Evolutionary conservation across 1,140 invertebrate genomes (phyloP).

Genomic region (Ganaspis sp.): DNA sequence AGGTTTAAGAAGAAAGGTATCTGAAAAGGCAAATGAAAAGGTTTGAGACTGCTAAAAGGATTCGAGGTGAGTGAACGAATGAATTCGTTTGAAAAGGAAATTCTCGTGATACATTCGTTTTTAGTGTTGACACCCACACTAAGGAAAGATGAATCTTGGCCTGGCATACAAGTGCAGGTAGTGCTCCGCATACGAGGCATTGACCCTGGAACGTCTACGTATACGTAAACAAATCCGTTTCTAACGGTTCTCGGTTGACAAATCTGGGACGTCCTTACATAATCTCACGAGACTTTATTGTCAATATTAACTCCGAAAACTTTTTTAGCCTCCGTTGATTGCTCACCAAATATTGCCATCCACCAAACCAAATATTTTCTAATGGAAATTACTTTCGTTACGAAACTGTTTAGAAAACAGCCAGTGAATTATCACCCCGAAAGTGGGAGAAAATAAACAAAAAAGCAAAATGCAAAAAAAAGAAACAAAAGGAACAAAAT

Average conservation of each 20-base stretch:
- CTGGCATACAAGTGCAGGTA: constrained; percentile 46
- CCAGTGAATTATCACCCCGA: too few species aligned
- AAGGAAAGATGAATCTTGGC: constrained; percentile 53
- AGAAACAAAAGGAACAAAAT: too few species aligned
- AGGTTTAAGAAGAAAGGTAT: neutral
- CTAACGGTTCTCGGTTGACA: constrained; percentile 62
- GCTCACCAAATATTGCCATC: neutral
- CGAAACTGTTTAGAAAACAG: too few species aligned
- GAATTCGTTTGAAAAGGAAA: constrained; percentile 71
- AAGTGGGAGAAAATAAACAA: too few species aligned
- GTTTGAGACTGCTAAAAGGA: neutral
- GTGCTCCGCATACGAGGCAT: constrained; percentile 72
- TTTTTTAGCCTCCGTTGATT: constrained; percentile 37
- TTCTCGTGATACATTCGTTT: constrained; percentile 74
- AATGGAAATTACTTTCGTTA: neutral
- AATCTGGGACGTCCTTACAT: constrained; percentile 62
- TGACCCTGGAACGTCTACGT: constrained; percentile 61
- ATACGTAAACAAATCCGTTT: constrained; percentile 67
- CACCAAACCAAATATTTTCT: neutral
- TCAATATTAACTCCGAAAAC: constrained; percentile 44
- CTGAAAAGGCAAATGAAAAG: neutral
- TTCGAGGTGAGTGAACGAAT: constrained; percentile 36
- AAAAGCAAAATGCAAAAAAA: too few species aligned
- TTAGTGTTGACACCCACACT: constrained; percentile 59
- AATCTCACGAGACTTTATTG: constrained; percentile 44